Percentiles rank a stretch among this genome's conserved stretches.
phyloP scores from a whole-genome alignment of 2,113 vertebrate species.

The Lates calcarifer region DNA sequence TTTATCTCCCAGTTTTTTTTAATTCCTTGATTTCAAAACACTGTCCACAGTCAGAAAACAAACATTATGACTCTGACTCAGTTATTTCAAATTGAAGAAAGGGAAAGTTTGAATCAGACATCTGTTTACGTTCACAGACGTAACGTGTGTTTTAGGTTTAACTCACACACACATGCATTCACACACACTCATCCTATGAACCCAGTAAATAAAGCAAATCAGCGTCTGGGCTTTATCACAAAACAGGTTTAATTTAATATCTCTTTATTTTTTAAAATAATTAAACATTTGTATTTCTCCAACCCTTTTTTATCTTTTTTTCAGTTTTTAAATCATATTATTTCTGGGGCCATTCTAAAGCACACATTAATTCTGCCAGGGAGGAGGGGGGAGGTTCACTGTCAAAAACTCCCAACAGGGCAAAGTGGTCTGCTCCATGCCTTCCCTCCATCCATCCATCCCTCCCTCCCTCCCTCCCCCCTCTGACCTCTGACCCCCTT shows the following conservation, averaged over 20 bases:
- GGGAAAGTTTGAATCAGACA: neutral
- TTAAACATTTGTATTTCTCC: slow-evolving; percentile 89
- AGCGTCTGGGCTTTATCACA: slow-evolving; percentile 83
- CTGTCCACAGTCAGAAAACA: neutral
- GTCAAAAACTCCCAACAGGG: slow-evolving; percentile 47
- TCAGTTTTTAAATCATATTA: slow-evolving; percentile 77
- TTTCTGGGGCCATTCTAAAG: slow-evolving; percentile 80
- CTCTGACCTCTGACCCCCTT: slow-evolving; percentile 11
- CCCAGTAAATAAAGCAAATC: slow-evolving; percentile 59
- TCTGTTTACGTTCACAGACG: neutral
- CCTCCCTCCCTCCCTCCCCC: neutral
- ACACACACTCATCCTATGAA: slow-evolving; percentile 4
- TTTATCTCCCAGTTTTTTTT: neutral
- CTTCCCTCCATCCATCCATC: slow-evolving; percentile 9
- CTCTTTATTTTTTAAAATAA: slow-evolving; percentile 91
- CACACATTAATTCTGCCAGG: slow-evolving; percentile 78
- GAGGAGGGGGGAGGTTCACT: slow-evolving; percentile 49
- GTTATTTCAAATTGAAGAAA: too few species aligned
- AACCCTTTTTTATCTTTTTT: slow-evolving; percentile 78
- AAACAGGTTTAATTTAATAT: slow-evolving; percentile 90
- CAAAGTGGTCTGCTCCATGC: slow-evolving; percentile 42
- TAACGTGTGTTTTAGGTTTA: neutral
- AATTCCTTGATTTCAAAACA: neutral
- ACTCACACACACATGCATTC: neutral
- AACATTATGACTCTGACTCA: too few species aligned